Evolutionary conservation across 2,797 vertebrate species (phyloP), one percentile per base, ranked within the genome.

Genomic region (Falco rusticolus): DNA sequence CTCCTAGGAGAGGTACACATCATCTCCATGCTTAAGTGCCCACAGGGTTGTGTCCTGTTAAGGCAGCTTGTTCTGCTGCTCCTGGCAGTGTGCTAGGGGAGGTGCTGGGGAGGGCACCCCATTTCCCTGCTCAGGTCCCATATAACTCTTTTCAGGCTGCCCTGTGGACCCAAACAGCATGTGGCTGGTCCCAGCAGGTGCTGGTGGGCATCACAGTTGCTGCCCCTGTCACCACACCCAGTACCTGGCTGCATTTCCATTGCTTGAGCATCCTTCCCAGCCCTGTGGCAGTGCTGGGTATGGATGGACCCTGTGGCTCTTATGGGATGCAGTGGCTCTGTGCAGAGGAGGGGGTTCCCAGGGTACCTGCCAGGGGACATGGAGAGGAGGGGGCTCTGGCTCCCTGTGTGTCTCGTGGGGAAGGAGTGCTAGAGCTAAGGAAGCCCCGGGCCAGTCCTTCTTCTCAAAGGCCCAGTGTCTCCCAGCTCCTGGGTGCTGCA

Each of bases 401-500:
- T 60, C 13, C 50, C 41, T 0, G 0, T 41, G 21, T 4, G 18
- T 4, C 41, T 76, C 1, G 0, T 25, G 16, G 25, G 11, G 22
- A 53, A n/a, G 10, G 16, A 28, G 6, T 59, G 4, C 34, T 61
- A 22, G 28, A 50, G 47, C 7, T 0, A 1, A 70, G 21, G 20
- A 14, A 61, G 10, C 8, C 9, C 28, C 45, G 14, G 24, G 26
- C 16, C 2, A 4, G 26, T 51, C 16, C 16, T 16, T 89, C 21
- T 84, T 83, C 59, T 61, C 50, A 31, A 69, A 50, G 20, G 19
- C 13, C 14, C 37, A 37, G 21, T 11, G 8, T n/a, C 5, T 77
- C 33, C 11, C 10, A 33, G 2, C 11, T 81, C 11, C 56, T 60
- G 24, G 8, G 5, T 25, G 5, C 57, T 87, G 20, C 10, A 43